These are phyloP conservation scores for Melanotaenia pygmaea DNA, from an alignment of 2,797 vertebrate genomes.

Conservation along the genomic window DNA sequence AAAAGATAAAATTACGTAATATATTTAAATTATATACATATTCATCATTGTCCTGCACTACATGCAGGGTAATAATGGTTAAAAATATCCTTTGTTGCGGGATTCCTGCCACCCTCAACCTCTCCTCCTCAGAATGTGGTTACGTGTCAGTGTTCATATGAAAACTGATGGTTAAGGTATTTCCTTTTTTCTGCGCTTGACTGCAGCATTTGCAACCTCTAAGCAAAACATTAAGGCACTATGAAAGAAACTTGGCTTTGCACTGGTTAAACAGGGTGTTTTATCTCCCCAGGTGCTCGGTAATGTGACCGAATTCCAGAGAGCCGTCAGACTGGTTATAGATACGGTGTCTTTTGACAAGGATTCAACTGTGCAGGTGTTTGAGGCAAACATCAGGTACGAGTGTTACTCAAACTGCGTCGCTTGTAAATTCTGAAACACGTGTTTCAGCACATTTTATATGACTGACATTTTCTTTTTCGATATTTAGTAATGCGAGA, in stretches of 20 bases:
- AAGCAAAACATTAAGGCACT: not conserved
- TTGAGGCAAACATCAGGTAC: constrained; percentile 98
- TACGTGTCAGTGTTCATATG: not conserved
- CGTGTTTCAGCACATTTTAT: not conserved
- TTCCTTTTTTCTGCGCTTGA: not conserved
- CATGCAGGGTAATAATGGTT: constrained; percentile 6
- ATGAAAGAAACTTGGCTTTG: not conserved
- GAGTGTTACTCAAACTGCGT: not conserved
- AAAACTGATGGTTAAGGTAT: not conserved
- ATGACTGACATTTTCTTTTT: not conserved
- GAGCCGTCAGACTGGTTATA: constrained; percentile 95
- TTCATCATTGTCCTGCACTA: not conserved
- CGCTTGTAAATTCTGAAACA: not conserved
- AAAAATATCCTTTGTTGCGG: constrained; percentile 20
- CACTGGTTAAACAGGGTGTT: not conserved
- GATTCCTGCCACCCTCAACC: constrained; percentile 3
- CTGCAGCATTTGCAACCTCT: constrained; percentile 3
- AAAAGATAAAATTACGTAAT: too few relatives aligned
- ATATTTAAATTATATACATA: too few relatives aligned
- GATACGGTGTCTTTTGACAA: constrained; percentile 97
- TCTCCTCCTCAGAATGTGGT: not conserved
- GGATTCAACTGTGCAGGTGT: constrained; percentile 97
- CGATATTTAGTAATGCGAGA: not conserved
- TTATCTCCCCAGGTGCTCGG: constrained; percentile 90
- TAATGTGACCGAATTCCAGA: constrained; percentile 95